Percentiles rank a stretch among this genome's conserved stretches.
These are phyloP conservation scores for Drosophila lutescens DNA, from an alignment of 2,888 invertebrate species.

Conservation along the genomic window DNA sequence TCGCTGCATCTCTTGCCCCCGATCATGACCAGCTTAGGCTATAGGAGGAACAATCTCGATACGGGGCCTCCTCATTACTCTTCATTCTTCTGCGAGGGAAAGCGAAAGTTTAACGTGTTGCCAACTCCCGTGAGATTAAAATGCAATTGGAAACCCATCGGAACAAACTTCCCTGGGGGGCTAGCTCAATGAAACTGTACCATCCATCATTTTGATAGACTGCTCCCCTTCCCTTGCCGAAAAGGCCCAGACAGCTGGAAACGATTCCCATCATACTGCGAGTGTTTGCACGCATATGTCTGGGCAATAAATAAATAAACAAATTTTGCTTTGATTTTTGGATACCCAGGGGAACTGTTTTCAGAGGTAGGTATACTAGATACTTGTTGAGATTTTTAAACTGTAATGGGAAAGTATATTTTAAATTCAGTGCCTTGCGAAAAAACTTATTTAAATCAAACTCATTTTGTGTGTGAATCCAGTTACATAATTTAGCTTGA, in stretches of 20 bases:
- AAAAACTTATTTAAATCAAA: too few species aligned
- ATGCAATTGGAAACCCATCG: conserved; percentile 49
- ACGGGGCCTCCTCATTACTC: conserved; percentile 7
- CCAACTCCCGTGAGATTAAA: conserved; percentile 26
- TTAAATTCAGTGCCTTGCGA: too few species aligned
- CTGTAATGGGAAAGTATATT: neutral
- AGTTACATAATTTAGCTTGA: too few species aligned
- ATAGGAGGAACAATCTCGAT: conserved; percentile 7
- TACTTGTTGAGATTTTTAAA: neutral
- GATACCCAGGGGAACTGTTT: conserved; percentile 11
- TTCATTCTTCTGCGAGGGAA: conserved; percentile 28
- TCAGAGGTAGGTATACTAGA: conserved; percentile 5
- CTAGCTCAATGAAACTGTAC: conserved; percentile 14
- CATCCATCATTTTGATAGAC: conserved; percentile 34
- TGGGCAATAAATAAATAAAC: conserved; percentile 62
- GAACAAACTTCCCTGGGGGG: conserved; percentile 16
- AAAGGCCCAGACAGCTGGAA: conserved; percentile 30
- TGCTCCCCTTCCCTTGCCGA: conserved; percentile 2
- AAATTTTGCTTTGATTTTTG: conserved; percentile 37
- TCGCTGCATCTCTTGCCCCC: conserved; percentile 51
- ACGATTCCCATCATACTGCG: conserved; percentile 44
- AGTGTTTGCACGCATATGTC: conserved; percentile 47
- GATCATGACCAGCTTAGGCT: conserved; percentile 69
- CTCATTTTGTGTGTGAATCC: too few species aligned
- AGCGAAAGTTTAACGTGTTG: conserved; percentile 17